Evolutionary conservation across 2,797 vertebrate genomes (phyloP).

Genomic region (Avahi laniger): DNA sequence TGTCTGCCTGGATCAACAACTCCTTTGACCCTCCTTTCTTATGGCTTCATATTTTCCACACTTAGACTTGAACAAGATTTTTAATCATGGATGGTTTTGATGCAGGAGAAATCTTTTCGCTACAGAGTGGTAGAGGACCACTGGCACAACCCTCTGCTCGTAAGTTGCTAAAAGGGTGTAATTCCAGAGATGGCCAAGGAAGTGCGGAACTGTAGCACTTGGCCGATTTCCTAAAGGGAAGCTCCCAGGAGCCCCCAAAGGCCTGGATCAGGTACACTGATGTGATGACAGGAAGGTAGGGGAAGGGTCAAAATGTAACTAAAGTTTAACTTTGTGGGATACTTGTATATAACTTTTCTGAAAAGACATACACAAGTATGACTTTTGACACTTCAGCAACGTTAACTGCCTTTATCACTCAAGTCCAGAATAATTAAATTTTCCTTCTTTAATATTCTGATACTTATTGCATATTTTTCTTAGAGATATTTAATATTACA

Average conservation of each 20-base stretch:
- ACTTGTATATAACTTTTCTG: background rate
- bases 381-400: background rate
- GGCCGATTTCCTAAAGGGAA: background rate
- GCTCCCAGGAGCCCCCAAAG: background rate
- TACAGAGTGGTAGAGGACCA: background rate
- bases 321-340: background rate
- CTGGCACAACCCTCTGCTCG: background rate
- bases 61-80: background rate
- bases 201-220: background rate
- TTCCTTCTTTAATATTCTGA: background rate
- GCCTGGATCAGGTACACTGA: background rate
- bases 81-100: background rate
- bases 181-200: background rate
- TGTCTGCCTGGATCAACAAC: background rate
- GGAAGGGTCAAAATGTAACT: background rate
- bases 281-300: background rate
- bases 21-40: background rate
- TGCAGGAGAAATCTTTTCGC: background rate
- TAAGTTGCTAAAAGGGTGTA: background rate
- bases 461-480: background rate
- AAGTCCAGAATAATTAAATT: background rate
- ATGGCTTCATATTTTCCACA: background rate
- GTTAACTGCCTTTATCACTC: background rate
- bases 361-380: background rate
- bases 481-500: slow-evolving; percentile 1